Conservation (phyloP, 2,797 vertebrate species). For the Babyrousa celebensis region DNA sequence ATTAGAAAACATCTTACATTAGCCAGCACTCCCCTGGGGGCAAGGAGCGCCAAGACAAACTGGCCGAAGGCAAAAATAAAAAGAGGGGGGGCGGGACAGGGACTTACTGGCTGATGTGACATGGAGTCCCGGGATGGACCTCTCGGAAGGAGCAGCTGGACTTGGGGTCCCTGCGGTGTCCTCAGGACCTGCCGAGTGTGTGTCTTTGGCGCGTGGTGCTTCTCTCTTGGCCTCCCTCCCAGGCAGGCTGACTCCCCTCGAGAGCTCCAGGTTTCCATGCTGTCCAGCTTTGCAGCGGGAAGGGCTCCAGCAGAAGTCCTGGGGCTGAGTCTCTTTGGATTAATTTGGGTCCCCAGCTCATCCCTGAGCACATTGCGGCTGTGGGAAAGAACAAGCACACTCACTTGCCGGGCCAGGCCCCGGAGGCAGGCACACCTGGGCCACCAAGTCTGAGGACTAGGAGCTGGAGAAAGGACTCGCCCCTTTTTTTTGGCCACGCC, state of each 20-base stretch:
- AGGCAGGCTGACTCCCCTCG: accelerated
- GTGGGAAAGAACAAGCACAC: background rate
- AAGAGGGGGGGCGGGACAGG: background rate
- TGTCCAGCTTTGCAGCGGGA: background rate
- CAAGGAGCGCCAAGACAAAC: slow-evolving; percentile 69
- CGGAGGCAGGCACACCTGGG: background rate
- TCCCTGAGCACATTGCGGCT: background rate
- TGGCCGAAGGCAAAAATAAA: slow-evolving; percentile 1
- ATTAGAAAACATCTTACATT: slow-evolving; percentile 74
- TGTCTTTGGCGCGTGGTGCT: background rate
- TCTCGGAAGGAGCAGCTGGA: background rate
- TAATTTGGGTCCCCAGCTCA: background rate
- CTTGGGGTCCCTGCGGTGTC: accelerated
- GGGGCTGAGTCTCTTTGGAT: background rate
- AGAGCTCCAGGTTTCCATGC: background rate
- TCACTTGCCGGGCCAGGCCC: background rate
- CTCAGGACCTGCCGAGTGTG: accelerated
- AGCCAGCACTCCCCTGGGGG: slow-evolving; percentile 48
- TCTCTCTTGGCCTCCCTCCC: background rate
- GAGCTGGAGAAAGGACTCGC: background rate
- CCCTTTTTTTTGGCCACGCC: background rate
- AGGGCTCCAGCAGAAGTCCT: background rate
- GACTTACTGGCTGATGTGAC: background rate
- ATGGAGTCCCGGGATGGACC: background rate
- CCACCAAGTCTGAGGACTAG: accelerated